Evolutionary conservation across 2,888 invertebrate genomes (phyloP), one percentile per base, ranked within the genome.

Genomic region (Notocelia uddmanniana): DNA sequence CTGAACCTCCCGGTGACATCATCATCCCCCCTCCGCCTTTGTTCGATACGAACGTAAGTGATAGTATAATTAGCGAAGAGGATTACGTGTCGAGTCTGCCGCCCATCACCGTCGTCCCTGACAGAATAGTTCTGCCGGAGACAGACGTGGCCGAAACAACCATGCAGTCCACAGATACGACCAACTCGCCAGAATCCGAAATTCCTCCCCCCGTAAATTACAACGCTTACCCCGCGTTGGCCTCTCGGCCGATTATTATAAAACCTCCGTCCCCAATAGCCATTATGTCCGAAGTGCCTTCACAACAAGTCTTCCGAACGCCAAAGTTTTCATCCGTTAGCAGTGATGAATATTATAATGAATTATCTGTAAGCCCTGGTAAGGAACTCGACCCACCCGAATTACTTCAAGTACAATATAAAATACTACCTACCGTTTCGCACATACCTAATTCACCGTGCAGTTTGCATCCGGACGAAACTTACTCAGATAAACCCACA

Each of bases 11-110:
- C 79, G 91, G 89, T 73, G 92, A 93, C 79, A 85, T 90, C 83
- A 93, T 93, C 84, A 92, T 93, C 75, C 93, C 93, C 79, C 93
- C 93, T 85, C 93, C 93, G 85, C 93, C 93, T 80, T 85, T 89
- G 80, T 93, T 93, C 83, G 90, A 92, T 80, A 87, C 89, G 75
- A 85, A 89, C 84, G 90, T 89, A 89, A 91, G 88, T 90, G 88
- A 88, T 77, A 84, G 80, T 82, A 81, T 85, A 79, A 76, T 82
- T 77, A 82, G 80, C 72, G 83, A 86, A 67, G 84, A 82, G 73
- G 82, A 83, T 73, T 80, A 80, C 69, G 85, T 87, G 69, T 77
- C 85, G 74, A 81, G 82, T 75, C 77, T 85, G 74, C 87, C 91
- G 73, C 89, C 89, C 74, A 91, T 93, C 77, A 88, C 88, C 68